Evolutionary conservation across 1,140 invertebrate genomes (phyloP).

Genomic region (Drosophila asahinai): DNA sequence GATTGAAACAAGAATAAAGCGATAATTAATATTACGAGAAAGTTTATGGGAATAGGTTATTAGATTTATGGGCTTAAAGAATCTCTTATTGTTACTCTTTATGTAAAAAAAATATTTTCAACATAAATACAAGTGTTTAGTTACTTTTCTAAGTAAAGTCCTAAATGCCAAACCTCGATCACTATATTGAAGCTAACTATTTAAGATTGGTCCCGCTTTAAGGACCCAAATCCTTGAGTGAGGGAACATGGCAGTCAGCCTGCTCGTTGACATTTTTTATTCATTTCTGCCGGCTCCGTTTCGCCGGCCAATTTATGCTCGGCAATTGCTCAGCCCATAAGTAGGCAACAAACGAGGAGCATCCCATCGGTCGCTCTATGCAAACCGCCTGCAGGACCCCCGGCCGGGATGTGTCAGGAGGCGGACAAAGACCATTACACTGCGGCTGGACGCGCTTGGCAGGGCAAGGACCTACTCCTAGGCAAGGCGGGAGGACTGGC

Average conservation of each 20-base stretch:
- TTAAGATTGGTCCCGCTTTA: background rate
- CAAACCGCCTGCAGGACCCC: conserved; percentile 26
- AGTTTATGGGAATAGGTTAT: no score
- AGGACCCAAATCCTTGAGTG: background rate
- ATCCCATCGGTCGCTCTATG: conserved; percentile 21
- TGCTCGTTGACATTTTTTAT: conserved; percentile 20
- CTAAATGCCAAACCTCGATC: background rate
- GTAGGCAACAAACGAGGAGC: conserved; percentile 42
- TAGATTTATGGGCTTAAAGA: no score
- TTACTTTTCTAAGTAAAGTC: background rate
- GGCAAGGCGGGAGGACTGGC: conserved; percentile 23
- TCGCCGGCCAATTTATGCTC: conserved; percentile 53
- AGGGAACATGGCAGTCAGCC: conserved; percentile 30
- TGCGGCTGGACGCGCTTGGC: conserved; percentile 62
- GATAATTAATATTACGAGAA: no score
- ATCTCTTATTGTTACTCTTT: no score
- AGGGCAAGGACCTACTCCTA: conserved; percentile 26
- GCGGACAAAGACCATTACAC: conserved; percentile 45
- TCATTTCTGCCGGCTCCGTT: conserved; percentile 25
- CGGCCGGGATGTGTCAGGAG: conserved; percentile 3
- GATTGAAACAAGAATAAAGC: no score
- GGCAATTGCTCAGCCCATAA: conserved; percentile 60
- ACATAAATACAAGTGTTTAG: background rate
- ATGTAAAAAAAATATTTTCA: no score
- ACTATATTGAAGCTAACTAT: background rate